These are phyloP conservation scores for Todiramphus saurophagus DNA, from an alignment of 2,113 vertebrate genomes.

Conservation along the genomic window DNA sequence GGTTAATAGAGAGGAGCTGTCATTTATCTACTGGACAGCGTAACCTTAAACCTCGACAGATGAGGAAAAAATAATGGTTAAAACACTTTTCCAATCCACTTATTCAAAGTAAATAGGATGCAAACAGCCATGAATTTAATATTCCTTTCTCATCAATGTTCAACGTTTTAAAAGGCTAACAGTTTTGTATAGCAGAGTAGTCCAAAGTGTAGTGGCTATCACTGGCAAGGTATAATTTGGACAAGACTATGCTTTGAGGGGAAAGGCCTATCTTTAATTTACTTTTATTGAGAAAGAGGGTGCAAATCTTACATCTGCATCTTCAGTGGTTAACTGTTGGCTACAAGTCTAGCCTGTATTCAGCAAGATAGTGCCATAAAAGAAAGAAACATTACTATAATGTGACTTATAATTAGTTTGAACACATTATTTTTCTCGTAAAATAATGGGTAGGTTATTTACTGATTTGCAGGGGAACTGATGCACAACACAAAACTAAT, in stretches of 20 bases:
- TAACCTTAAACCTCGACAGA: too few species aligned
- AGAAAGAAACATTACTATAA: neutral
- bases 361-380: neutral
- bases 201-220: neutral
- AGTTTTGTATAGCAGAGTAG: neutral
- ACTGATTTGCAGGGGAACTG: neutral
- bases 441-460: neutral
- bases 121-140: neutral
- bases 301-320: accelerated
- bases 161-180: neutral
- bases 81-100: neutral
- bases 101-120: neutral
- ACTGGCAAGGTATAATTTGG: neutral
- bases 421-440: neutral
- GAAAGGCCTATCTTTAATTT: neutral
- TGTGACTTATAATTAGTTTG: neutral
- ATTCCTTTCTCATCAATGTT: neutral
- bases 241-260: neutral
- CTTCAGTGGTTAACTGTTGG: neutral
- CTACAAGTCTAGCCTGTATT: neutral
- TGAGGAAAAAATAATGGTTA: neutral
- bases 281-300: neutral
- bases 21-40: too few species aligned
- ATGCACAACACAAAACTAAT: neutral
- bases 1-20: too few species aligned